Evolutionary conservation across 2,797 vertebrate genomes (phyloP).

Genomic region (Pantherophis alleghaniensis): DNA sequence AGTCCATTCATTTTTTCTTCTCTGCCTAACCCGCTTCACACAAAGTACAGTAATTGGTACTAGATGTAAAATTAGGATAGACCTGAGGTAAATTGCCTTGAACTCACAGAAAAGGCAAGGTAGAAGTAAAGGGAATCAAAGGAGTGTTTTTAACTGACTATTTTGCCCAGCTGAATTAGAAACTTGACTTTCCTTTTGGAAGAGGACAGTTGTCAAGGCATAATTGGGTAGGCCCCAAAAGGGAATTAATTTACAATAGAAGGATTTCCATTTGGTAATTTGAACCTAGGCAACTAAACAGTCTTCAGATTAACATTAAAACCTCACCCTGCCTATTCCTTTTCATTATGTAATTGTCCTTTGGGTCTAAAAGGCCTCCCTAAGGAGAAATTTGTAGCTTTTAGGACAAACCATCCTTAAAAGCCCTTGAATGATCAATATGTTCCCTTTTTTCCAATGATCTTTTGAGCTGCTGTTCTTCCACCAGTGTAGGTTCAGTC

Average conservation of each 20-base stretch:
- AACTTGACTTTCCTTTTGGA: background rate
- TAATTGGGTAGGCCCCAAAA: background rate
- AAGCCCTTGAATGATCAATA: background rate
- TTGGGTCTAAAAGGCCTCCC: background rate
- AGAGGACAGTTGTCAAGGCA: background rate
- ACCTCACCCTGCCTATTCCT: background rate
- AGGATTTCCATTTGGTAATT: background rate
- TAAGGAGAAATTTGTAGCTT: background rate
- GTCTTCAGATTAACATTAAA: background rate
- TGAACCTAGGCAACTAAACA: background rate
- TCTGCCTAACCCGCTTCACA: background rate
- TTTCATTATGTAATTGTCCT: background rate
- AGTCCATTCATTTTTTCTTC: background rate
- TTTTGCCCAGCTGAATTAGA: background rate
- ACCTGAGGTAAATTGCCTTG: background rate
- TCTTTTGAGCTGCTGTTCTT: background rate
- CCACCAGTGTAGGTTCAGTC: background rate
- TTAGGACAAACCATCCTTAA: background rate
- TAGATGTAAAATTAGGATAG: background rate
- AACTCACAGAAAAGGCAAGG: background rate
- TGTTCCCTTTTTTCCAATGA: background rate
- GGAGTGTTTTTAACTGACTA: background rate
- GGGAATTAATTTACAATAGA: background rate
- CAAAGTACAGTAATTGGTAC: background rate
- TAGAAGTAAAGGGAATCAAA: background rate